Base-by-base conservation (phyloP, 2,113 vertebrate species). In the Xenus cinereus region DNA sequence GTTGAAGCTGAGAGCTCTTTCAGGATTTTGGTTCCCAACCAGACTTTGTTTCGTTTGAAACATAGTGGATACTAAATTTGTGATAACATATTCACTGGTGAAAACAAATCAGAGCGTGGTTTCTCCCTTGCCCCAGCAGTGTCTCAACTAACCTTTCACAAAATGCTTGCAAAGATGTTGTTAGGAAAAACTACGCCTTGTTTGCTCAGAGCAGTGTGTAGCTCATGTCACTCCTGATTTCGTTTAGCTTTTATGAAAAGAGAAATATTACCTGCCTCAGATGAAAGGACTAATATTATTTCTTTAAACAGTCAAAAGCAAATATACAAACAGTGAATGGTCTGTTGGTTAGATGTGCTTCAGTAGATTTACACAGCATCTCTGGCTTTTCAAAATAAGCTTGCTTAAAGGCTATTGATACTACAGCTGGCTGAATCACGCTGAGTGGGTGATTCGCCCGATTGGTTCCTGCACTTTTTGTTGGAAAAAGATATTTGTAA, bases 281-380 rank as follows among this genome's bases (percentile, higher is more conserved):
- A 89, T 84, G 86, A 97, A 96, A 90, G 27, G 64, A 72, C 68
- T 45, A 60, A 76, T 85, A 87, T 87, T 79, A 46, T 54, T 96
- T 96, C 86, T 97, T 95, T 95, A 92, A 97, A 97, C 75, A 97
- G 30, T 74, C 30, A 37, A 95, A 77, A 97, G 82, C 95, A 98
- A 96, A 98, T 67, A 94, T n/a, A 79, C 53, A 68, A 93, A 73
- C 45, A 80, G 72, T 74, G 81, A 82, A 87, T 77, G 37, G 46
- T 59, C 45, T 84, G 48, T 79, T 73, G 74, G 78, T 46, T 60
- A 32, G 12, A 50, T 87, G 85, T 75, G 26, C 62, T 94, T 59
- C 69, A 68, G 43, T 6, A 73, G 88, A 67, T 93, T 89, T 90
- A 81, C 79, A 69, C 32, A 93, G 66, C 50, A 37, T 80, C 86